Evolutionary conservation across 2,113 vertebrate genomes (phyloP), one percentile per base, ranked within the genome.

Genomic region (Bungarus multicinctus): DNA sequence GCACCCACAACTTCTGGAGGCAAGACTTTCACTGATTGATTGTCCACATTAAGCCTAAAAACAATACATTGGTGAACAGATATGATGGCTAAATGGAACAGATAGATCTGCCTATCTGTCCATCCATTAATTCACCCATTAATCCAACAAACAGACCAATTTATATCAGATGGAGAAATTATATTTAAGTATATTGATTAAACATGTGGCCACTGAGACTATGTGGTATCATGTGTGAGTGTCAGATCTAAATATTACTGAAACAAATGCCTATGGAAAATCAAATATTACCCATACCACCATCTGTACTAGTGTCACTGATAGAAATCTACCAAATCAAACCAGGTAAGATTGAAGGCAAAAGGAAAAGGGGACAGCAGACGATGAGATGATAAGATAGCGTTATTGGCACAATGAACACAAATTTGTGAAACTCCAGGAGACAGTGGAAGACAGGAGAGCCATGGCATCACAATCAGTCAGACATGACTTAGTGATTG

Each of bases 81-180:
- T 74, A 39, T 34, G 14, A 74, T 74, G 69, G 69, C 14, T 74
- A 18, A 93, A 69, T 3, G 90, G 93, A 95, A 91, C 88, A 74
- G 16, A 16, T 34, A 74, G n/a, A 74, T 34, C n/a, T 18, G 5
- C 30, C n/a, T 5, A 74, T 74, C 14, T 34, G 16, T 39, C 69
- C 14, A 74, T 69, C 12, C 30, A n/a, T 34, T 34, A n/a, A 74
- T 34, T n/a, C n/a, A 34, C 16, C 16, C 6, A 7, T 5, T 30
- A 96, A 88, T 50, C 47, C 47, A 64, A 93, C 20, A 92, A 94
- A 91, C 94, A 93, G 50, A 10, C 53, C 97, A 95, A 97, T 97
- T 95, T 96, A 96, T 96, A 95, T 96, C 97, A 97, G 95, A 95
- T 97, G 96, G 96, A 74, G 92, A 87, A 95, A 94, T 88, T 96